A percentile compares a stretch with the other conserved stretches of the same genome.
phyloP scores from a whole-genome alignment of 2,797 vertebrate genomes.

The Betta splendens region DNA sequence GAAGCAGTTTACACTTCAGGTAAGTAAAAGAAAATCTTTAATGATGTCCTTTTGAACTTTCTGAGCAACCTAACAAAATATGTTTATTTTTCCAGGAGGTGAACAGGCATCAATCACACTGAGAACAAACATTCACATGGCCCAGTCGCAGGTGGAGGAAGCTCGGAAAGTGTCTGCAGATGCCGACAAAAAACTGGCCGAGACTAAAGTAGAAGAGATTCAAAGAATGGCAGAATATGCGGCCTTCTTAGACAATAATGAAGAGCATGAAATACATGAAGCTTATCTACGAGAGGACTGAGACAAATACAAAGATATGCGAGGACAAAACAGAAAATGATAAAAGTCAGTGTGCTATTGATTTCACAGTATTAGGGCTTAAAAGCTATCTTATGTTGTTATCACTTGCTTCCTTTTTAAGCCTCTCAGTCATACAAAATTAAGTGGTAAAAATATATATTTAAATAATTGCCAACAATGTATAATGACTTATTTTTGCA shows the following conservation, averaged over 20 bases:
- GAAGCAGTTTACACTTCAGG: conserved; percentile 90
- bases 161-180: conserved; percentile 83
- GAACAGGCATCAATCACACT: conserved; percentile 86
- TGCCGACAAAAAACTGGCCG: conserved; percentile 89
- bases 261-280: conserved; percentile 81
- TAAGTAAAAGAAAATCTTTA: conserved; percentile 53
- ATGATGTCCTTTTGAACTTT: neutral
- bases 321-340: neutral
- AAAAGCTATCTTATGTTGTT: too few species aligned
- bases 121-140: conserved; percentile 87
- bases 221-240: conserved; percentile 81
- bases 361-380: conserved; percentile 1
- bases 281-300: conserved; percentile 95
- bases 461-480: neutral
- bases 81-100: conserved; percentile 80
- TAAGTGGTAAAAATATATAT: neutral
- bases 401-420: too few species aligned
- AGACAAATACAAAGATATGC: neutral
- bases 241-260: conserved; percentile 65
- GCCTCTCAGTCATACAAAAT: too few species aligned
- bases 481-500: conserved; percentile 7
- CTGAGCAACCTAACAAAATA: conserved; percentile 11
- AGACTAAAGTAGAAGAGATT: conserved; percentile 93
- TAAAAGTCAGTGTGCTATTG: conserved; percentile 1
- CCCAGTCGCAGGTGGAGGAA: conserved; percentile 88